These are phyloP conservation scores for Diorhabda sublineata DNA, from an alignment of 1,140 invertebrate species.

Conservation along the genomic window DNA sequence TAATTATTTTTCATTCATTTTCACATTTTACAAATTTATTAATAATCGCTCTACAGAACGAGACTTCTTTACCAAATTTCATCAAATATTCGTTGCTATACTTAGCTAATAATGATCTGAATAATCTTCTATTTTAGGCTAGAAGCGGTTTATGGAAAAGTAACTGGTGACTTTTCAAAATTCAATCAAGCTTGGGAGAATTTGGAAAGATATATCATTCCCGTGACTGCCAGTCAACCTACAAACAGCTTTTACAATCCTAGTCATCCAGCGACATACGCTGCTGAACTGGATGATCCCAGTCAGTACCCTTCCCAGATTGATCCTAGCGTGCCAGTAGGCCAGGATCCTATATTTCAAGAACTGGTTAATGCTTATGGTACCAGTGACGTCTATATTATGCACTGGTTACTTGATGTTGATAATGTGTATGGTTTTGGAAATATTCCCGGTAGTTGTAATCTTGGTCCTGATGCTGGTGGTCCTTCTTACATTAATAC, in stretches of 20 bases:
- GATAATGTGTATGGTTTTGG: conserved; percentile 30
- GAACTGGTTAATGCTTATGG: conserved; percentile 27
- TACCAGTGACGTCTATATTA: conserved; percentile 17
- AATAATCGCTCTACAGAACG: no score
- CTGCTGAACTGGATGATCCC: conserved; percentile 21
- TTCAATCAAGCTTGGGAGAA: conserved; percentile 22
- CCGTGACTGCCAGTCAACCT: conserved; percentile 16
- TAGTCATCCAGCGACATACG: conserved; percentile 21
- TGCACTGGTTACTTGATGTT: conserved; percentile 28
- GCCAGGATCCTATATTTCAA: conserved; percentile 17
- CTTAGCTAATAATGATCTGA: no score
- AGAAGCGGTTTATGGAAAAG: conserved; percentile 25
- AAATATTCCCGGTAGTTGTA: conserved; percentile 23
- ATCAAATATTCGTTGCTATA: no score
- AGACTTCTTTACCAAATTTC: no score
- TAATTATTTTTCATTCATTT: no score
- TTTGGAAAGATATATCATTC: conserved; percentile 25
- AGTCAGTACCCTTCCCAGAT: conserved; percentile 23
- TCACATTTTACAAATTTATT: no score
- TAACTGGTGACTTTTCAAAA: conserved; percentile 23
- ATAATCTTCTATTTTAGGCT: conserved; percentile 22
- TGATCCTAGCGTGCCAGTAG: conserved; percentile 22
- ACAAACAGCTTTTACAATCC: conserved; percentile 21
- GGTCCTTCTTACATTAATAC: conserved; percentile 24
- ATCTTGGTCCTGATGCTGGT: conserved; percentile 13